Percentiles rank a stretch among this genome's conserved stretches.
phyloP scores from a whole-genome alignment of 2,113 vertebrate genomes.

The Nothobranchius kuhntae region DNA sequence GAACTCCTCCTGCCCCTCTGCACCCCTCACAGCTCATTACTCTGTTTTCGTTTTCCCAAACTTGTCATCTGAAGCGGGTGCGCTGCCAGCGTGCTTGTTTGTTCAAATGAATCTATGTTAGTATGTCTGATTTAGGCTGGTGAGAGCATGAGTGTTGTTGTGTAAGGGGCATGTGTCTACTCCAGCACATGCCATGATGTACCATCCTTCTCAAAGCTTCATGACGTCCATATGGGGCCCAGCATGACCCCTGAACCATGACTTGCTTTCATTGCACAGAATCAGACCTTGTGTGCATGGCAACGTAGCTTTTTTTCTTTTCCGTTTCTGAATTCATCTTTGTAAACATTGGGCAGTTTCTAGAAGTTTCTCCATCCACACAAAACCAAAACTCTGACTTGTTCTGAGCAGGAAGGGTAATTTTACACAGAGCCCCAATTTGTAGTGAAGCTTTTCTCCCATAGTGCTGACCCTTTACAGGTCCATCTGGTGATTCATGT shows the following conservation, averaged over 20 bases:
- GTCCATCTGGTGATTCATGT: too few species aligned
- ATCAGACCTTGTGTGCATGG: too few species aligned
- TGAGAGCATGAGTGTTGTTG: conserved; percentile 6
- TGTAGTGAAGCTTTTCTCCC: too few species aligned
- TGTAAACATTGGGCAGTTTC: too few species aligned
- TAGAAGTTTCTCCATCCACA: too few species aligned
- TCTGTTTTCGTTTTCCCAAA: not conserved
- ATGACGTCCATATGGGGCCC: conserved; percentile 53
- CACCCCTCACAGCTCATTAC: conserved; percentile 58
- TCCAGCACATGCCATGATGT: conserved; percentile 32
- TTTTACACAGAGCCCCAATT: too few species aligned
- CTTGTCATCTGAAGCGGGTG: conserved; percentile 8
- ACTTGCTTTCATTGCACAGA: too few species aligned
- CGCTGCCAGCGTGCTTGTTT: not conserved
- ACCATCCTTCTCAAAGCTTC: conserved; percentile 43
- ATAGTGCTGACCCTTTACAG: too few species aligned
- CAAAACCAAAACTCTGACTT: too few species aligned
- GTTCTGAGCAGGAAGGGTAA: too few species aligned
- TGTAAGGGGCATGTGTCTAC: conserved; percentile 7
- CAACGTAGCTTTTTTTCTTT: too few species aligned
- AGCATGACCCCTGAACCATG: conserved; percentile 35
- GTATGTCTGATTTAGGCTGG: conserved; percentile 17
- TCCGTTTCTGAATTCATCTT: too few species aligned
- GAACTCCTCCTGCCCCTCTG: conserved; percentile 54
- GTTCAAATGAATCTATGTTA: conserved; percentile 22